A percentile compares a stretch with the other conserved stretches of the same genome.
These are phyloP conservation scores for Megaptera novaeangliae DNA, from an alignment of 2,113 vertebrate species.

Conservation along the genomic window DNA sequence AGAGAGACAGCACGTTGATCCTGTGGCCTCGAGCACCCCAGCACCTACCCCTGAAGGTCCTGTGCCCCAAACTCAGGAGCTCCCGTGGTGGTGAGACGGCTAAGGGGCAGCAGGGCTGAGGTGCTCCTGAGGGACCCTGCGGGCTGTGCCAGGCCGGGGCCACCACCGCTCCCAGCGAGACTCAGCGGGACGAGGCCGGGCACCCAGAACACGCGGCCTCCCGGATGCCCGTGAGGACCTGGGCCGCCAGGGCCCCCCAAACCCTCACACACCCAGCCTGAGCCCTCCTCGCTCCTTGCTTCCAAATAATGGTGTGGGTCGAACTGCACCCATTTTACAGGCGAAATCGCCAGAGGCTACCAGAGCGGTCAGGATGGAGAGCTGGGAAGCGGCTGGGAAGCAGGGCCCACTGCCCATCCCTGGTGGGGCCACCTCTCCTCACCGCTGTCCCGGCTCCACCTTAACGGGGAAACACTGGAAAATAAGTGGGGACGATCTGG, in stretches of 20 bases:
- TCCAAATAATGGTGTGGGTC: neutral
- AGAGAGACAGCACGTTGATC: neutral
- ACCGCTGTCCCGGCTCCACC: no score
- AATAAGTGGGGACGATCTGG: neutral
- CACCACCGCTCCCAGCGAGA: no score
- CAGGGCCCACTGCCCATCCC: neutral
- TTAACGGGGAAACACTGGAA: neutral
- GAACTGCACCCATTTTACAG: neutral
- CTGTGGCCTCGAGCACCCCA: neutral
- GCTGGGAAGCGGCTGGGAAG: neutral
- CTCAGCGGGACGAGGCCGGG: neutral
- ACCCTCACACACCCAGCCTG: no score
- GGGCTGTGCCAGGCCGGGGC: no score
- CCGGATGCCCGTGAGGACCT: no score
- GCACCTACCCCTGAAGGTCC: neutral
- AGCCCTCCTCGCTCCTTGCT: neutral
- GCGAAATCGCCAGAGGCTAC: neutral
- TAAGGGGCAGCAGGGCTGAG: neutral
- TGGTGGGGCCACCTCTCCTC: neutral
- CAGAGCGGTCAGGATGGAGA: neutral
- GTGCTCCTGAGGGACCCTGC: neutral
- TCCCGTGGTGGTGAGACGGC: neutral
- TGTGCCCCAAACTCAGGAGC: neutral
- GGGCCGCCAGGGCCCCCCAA: no score
- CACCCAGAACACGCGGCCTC: no score